These are phyloP conservation scores for Phylloscopus whistleri DNA, from an alignment of 2,113 vertebrate species.

Conservation along the genomic window DNA sequence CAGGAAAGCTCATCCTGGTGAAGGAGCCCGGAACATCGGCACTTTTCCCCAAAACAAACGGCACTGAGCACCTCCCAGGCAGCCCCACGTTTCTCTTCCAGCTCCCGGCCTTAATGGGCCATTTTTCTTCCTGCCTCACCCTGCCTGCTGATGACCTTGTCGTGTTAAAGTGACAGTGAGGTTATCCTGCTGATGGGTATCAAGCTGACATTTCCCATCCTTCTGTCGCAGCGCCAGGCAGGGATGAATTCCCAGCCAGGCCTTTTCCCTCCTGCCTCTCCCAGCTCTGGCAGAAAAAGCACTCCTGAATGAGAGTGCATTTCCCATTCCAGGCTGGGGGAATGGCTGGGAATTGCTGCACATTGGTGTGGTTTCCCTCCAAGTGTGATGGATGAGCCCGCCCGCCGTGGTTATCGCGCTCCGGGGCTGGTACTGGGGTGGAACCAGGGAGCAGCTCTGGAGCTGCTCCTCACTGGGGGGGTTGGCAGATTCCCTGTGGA, in stretches of 20 bases:
- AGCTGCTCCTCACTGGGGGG: neutral
- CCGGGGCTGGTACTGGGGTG: neutral
- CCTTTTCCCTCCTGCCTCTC: neutral
- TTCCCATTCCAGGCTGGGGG: neutral
- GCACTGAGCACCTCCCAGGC: neutral
- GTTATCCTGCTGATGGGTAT: neutral
- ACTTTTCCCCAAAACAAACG: neutral
- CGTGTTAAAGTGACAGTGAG: conserved; percentile 35
- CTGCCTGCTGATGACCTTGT: conserved; percentile 45
- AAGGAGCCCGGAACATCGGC: neutral
- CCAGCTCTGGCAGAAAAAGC: neutral
- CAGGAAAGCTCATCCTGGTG: neutral
- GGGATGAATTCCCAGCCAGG: neutral
- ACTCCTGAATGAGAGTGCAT: neutral
- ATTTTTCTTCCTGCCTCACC: conserved; percentile 40
- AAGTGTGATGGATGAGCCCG: conserved; percentile 11
- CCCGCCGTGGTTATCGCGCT: neutral
- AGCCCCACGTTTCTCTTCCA: neutral
- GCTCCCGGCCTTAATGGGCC: conserved; percentile 4
- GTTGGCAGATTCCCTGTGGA: neutral
- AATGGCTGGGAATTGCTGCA: neutral
- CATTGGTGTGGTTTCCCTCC: neutral
- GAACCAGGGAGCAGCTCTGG: neutral
- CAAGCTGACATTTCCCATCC: conserved; percentile 39
- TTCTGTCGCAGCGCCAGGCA: neutral